Evolutionary conservation across 2,113 vertebrate species (phyloP).

Genomic region (Marmota flaviventris): DNA sequence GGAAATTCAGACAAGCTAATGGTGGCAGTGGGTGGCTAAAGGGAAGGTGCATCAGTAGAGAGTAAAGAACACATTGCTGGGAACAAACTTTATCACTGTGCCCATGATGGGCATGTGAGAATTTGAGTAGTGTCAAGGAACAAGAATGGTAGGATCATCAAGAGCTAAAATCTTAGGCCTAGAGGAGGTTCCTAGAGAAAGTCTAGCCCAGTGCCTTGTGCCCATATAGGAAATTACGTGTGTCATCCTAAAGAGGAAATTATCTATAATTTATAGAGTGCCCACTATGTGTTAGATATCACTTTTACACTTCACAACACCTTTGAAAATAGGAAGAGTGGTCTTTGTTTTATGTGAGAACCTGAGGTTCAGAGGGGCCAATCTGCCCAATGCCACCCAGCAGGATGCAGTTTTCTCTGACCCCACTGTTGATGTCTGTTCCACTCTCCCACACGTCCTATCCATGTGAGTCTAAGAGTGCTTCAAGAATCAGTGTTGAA

Average conservation of each 20-base stretch:
- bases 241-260: not conserved
- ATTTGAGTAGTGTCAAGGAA: not conserved
- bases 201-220: not conserved
- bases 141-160: not conserved
- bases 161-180: not conserved
- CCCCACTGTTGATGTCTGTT: not conserved
- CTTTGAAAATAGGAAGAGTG: not conserved
- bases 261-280: not conserved
- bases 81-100: not conserved
- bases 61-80: not conserved
- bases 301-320: not conserved
- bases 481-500: not conserved
- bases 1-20: not conserved
- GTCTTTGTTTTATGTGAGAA: not conserved
- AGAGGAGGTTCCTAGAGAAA: not conserved
- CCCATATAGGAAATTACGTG: not conserved
- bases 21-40: not conserved
- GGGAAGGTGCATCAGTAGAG: not conserved
- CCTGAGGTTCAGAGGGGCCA: not conserved
- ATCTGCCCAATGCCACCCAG: not conserved
- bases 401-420: not conserved
- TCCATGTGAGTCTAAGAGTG: not conserved
- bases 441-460: not conserved
- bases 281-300: not conserved
- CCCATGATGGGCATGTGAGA: not conserved